Evolutionary conservation across 2,113 vertebrate species (phyloP), one percentile per base, ranked within the genome.

Genomic region (Otocyon megalotis): DNA sequence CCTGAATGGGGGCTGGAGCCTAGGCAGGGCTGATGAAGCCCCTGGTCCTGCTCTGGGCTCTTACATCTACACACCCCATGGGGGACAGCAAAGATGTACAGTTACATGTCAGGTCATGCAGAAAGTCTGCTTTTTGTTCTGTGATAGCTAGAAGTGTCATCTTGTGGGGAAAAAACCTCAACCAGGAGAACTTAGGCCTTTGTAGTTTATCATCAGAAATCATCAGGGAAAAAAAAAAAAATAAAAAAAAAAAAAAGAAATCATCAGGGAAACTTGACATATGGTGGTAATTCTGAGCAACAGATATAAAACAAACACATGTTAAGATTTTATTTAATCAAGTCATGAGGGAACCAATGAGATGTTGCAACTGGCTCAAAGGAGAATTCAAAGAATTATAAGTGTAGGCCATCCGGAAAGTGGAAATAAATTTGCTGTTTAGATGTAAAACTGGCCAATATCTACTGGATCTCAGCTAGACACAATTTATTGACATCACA

Each of bases 291-390:
- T 74, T 81, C 87, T 94, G 63, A 92, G 28, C 28, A 90, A 28
- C n/a, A 76, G 30, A 76, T 90, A 15, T 43, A 76, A 72, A 72
- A 62, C 24, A 16, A 80, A 50, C 43, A 16, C 2, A 4, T 53
- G 30, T 69, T 90, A 88, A 82, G 80, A 63, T 77, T 93, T 94
- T 72, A 93, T 30, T 77, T 54, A 67, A 79, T 74, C 37, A 20
- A 6, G 71, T 72, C 84, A 54, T 74, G 20, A 88, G 32, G 82
- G 83, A 94, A n/a, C 43, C 16, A 65, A 37, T 77, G 62, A 48
- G 69, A 87, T 53, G 48, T 80, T 88, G 71, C 32, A 37, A 26
- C 32, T 48, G 16, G 17, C 80, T 91, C 58, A 67, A 90, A 96
- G 12, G 37, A 80, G 53, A 94, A 81, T 82, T 53, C 12, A 82